Evolutionary conservation across 1,140 invertebrate species (phyloP), one percentile per base, ranked within the genome.

Genomic region (Archivesica marissinica): DNA sequence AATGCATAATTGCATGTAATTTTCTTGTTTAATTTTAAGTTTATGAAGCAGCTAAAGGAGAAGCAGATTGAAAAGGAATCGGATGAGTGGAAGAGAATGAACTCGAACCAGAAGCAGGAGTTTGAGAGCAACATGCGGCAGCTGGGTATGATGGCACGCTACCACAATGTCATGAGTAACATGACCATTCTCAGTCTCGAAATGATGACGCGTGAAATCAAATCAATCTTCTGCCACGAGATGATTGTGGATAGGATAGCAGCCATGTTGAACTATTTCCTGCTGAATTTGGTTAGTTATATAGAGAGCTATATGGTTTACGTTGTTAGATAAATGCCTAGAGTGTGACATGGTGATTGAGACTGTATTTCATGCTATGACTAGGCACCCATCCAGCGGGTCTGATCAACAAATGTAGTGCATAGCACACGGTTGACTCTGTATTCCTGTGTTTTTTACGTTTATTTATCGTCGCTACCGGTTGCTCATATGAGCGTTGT

Each of bases 201-300:
- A 87, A 96, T 97, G 88, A 93, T 99, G 33, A 98, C 98, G 1
- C 96, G 88, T 9, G 90, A 97, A 91, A 98, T 98, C 72, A 96
- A 96, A 74, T 96, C 96, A 2, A 97, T 99, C 30, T 98, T 99
- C 94, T 98, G 97, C 90, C 97, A 99, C 93, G 95, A 96, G 11
- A 97, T 97, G 13, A 97, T 99, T 95, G 97, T 99, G 0, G 98
- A 99, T 93, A 95, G 98, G 33, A 96, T 99, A 70, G 98, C 98
- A 6, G 95, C 97, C 17, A 99, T 99, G 98, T 95, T 99, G 30
- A 99, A 99, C 94, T 99, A 99, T 94, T 98, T 99, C 92, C 94
- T 99, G 9, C 93, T 97, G 25, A 96, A 98, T 93, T 94, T 99
- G 64, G 98, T 98, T 59, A 97, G 97, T 88, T 33, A 33, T 28